These are phyloP conservation scores for Triops longicaudatus DNA, from an alignment of 1,140 invertebrate species.

Conservation along the genomic window DNA sequence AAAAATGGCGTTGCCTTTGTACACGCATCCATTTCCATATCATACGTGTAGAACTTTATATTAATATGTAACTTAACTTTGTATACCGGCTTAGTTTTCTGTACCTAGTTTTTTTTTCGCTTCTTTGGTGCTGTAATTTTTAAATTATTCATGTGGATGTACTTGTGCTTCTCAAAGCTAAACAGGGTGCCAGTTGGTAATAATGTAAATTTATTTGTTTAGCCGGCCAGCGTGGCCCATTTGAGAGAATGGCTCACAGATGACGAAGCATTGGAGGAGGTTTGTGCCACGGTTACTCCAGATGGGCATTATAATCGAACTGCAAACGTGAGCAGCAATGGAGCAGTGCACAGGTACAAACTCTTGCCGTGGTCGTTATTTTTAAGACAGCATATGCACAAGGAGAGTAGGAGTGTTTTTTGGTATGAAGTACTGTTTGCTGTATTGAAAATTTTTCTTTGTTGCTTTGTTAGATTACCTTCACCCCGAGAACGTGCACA, in stretches of 20 bases:
- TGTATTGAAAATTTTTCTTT: not conserved
- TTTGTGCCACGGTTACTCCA: slow-evolving; percentile 48
- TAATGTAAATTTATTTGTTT: slow-evolving; percentile 35
- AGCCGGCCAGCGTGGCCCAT: slow-evolving; percentile 70
- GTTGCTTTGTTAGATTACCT: slow-evolving; percentile 31
- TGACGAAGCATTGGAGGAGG: slow-evolving; percentile 65
- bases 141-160: slow-evolving; percentile 14
- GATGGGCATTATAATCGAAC: slow-evolving; percentile 40
- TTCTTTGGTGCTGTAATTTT: no score
- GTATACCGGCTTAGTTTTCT: no score
- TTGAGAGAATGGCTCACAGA: slow-evolving; percentile 71
- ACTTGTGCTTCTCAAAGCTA: no score
- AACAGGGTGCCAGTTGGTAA: slow-evolving; percentile 36
- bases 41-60: no score
- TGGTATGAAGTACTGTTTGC: not conserved
- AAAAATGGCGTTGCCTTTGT: slow-evolving; percentile 33
- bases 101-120: no score
- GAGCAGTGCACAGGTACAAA: slow-evolving; percentile 52
- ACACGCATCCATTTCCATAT: not conserved
- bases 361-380: slow-evolving; percentile 67
- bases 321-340: slow-evolving; percentile 34
- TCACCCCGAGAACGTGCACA: slow-evolving; percentile 39
- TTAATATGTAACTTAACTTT: no score
- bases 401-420: no score
- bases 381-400: slow-evolving; percentile 34